Conservation (phyloP, 2,888 invertebrate genomes). For the Herminia tarsipennalis region DNA sequence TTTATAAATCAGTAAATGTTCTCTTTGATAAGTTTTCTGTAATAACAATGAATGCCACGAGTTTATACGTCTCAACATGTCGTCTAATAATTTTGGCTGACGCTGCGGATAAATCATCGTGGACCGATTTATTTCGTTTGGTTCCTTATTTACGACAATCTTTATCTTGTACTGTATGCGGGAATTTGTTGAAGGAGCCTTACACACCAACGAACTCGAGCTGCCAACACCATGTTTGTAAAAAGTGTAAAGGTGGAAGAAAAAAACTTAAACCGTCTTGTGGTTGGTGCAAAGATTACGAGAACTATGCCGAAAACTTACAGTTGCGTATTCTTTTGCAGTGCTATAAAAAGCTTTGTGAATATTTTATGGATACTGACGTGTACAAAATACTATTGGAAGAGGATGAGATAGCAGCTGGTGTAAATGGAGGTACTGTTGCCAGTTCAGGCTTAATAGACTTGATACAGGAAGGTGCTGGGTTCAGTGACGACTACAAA, state of each 20-base stretch:
- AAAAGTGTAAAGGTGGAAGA: constrained; percentile 92
- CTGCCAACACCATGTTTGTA: constrained; percentile 96
- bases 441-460: constrained; percentile 88
- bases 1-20: constrained; percentile 60
- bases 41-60: constrained; percentile 91
- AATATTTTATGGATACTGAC: constrained; percentile 91
- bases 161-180: constrained; percentile 95
- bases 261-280: constrained; percentile 95
- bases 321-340: constrained; percentile 92
- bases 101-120: constrained; percentile 89
- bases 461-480: constrained; percentile 92
- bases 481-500: constrained; percentile 91
- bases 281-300: constrained; percentile 93
- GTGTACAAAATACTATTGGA: constrained; percentile 88
- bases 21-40: constrained; percentile 48
- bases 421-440: constrained; percentile 79
- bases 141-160: constrained; percentile 94
- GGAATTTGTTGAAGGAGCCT: constrained; percentile 92
- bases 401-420: constrained; percentile 81
- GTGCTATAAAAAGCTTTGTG: constrained; percentile 95
- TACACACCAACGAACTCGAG: constrained; percentile 91
- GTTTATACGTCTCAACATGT: constrained; percentile 93
- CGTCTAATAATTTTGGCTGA: constrained; percentile 92
- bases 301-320: constrained; percentile 92
- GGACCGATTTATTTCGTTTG: constrained; percentile 93